Conservation (phyloP, 2,113 vertebrate genomes). For the Murina feae region DNA sequence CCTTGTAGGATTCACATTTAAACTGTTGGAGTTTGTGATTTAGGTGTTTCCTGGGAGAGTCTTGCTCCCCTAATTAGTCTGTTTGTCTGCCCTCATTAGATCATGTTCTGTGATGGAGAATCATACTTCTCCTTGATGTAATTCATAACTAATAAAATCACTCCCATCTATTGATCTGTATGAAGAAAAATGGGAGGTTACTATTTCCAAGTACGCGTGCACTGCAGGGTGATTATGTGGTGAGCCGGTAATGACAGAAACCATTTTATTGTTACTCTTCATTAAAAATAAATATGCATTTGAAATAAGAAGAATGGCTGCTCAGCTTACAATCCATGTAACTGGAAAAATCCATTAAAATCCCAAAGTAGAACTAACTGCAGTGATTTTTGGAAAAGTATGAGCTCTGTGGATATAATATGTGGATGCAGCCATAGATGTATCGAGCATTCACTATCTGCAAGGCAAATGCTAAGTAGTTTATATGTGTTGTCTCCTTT, state of each 20-base stretch:
- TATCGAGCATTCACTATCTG: not conserved
- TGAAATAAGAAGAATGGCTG: constrained; percentile 2
- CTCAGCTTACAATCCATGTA: not conserved
- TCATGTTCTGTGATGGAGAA: not conserved
- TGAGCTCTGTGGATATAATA: not conserved
- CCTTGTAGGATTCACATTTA: too few relatives aligned
- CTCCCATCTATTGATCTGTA: not conserved
- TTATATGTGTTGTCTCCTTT: too few relatives aligned
- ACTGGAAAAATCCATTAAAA: not conserved
- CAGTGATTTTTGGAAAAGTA: not conserved
- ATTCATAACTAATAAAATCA: constrained; percentile 1
- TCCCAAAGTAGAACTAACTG: not conserved
- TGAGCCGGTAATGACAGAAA: not conserved
- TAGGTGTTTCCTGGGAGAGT: not conserved
- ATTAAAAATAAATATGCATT: constrained; percentile 42
- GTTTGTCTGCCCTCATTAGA: not conserved
- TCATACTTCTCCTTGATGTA: not conserved
- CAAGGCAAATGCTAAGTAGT: not conserved
- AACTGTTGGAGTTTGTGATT: too few relatives aligned
- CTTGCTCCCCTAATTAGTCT: not conserved
- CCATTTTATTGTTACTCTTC: not conserved
- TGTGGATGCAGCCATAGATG: not conserved
- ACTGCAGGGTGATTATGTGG: constrained; percentile 8
- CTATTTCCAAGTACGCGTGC: not conserved
- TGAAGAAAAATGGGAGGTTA: constrained; percentile 28